A percentile compares a stretch with the other conserved stretches of the same genome.
Conservation (phyloP, 1,140 invertebrate species). For the Myzus persicae region DNA sequence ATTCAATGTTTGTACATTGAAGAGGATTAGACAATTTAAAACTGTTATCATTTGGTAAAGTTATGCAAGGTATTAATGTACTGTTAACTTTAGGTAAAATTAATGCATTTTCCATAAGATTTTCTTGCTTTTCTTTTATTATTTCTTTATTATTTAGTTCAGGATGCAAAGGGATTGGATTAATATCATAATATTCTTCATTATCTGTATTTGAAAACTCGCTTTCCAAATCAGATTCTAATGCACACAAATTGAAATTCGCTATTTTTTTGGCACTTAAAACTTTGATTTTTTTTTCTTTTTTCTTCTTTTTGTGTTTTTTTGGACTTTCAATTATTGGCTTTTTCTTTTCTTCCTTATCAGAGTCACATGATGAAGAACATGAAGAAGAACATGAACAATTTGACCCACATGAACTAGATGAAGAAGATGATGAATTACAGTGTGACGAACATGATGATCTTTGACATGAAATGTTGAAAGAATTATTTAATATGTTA, state of each 20-base stretch:
- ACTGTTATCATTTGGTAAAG: slow-evolving; percentile 24
- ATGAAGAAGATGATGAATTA: slow-evolving; percentile 49
- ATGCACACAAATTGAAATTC: slow-evolving; percentile 49
- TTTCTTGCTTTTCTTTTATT: neutral
- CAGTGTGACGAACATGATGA: slow-evolving; percentile 56
- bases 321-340: slow-evolving; percentile 44
- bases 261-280: slow-evolving; percentile 55
- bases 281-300: slow-evolving; percentile 43
- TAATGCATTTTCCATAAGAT: neutral
- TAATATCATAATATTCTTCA: slow-evolving; percentile 58
- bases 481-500: slow-evolving; percentile 43
- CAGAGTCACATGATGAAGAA: slow-evolving; percentile 51
- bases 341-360: slow-evolving; percentile 31
- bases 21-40: neutral
- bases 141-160: slow-evolving; percentile 16
- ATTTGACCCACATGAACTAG: slow-evolving; percentile 53
- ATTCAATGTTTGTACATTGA: slow-evolving; percentile 4
- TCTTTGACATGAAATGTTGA: slow-evolving; percentile 4
- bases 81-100: neutral
- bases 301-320: slow-evolving; percentile 51
- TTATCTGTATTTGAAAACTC: slow-evolving; percentile 49
- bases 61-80: neutral
- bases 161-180: slow-evolving; percentile 44
- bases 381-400: slow-evolving; percentile 51
- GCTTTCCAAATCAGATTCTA: slow-evolving; percentile 50